phyloP scores from a whole-genome alignment of 2,113 vertebrate species.

The Aramus guarauna region DNA sequence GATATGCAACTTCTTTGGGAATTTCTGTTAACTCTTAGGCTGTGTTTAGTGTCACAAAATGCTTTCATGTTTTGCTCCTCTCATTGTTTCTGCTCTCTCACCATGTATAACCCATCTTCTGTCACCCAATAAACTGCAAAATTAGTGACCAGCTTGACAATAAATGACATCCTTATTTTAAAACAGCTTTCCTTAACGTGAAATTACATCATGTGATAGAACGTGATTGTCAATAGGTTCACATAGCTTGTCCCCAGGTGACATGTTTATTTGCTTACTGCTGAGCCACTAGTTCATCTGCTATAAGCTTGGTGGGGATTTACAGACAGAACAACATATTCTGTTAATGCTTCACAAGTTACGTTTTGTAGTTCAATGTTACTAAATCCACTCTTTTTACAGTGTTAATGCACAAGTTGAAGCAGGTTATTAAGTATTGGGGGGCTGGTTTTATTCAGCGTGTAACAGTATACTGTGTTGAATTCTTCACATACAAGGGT shows the following conservation, averaged over 20 bases:
- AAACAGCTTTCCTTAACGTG: not conserved
- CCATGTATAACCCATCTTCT: not conserved
- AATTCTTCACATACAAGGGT: not conserved
- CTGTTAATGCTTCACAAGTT: not conserved
- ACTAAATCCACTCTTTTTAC: not conserved
- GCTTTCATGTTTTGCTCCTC: not conserved
- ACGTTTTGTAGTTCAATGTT: not conserved
- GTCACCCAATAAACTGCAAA: not conserved
- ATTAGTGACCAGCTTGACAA: not conserved
- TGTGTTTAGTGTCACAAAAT: not conserved
- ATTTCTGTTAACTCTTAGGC: not conserved
- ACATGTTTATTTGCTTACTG: not conserved
- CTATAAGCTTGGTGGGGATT: not conserved
- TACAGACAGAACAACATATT: constrained; percentile 11
- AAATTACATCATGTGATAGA: not conserved
- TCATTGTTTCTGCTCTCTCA: not conserved
- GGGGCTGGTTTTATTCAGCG: not conserved
- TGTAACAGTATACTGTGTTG: not conserved
- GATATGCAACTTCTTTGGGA: not conserved
- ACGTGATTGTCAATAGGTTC: not conserved
- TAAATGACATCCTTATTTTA: not conserved
- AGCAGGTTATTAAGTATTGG: not conserved
- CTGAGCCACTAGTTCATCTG: not conserved
- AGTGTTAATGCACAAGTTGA: not conserved
- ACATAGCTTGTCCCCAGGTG: not conserved